phyloP scores from a whole-genome alignment of 2,113 vertebrate species.

The Gallinago media region DNA sequence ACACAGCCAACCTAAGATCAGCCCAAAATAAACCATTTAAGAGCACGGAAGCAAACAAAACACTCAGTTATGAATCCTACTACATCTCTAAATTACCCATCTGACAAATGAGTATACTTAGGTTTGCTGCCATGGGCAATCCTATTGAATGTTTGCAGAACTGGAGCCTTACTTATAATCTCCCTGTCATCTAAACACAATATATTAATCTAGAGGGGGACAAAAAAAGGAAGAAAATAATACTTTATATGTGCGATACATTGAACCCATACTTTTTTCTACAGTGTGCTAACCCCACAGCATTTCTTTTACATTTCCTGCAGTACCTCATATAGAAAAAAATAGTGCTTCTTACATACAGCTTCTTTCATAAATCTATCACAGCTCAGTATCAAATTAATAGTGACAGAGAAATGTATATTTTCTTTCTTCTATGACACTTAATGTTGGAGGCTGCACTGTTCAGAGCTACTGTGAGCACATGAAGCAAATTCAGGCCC shows the following conservation, averaged over 20 bases:
- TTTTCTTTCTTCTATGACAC: background rate
- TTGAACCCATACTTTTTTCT: background rate
- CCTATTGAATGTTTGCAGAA: background rate
- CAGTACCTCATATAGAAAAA: background rate
- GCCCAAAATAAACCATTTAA: background rate
- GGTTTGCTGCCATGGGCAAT: background rate
- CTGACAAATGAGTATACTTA: background rate
- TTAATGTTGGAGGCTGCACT: background rate
- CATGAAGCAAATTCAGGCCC: background rate
- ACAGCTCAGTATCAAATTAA: background rate
- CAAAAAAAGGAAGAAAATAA: background rate
- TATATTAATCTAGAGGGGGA: rapidly evolving
- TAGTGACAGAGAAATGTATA: background rate
- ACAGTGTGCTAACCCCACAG: background rate
- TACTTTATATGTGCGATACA: background rate
- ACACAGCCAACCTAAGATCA: background rate
- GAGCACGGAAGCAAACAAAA: constrained; percentile 5
- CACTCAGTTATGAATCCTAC: background rate
- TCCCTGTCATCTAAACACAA: background rate
- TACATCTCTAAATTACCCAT: background rate
- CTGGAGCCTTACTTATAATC: background rate
- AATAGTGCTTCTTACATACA: background rate
- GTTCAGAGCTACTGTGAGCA: background rate
- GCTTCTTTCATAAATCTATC: background rate
- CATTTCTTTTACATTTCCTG: background rate